These are phyloP conservation scores for Orientallactaga bullata DNA, from an alignment of 2,113 vertebrate genomes.

Conservation along the genomic window DNA sequence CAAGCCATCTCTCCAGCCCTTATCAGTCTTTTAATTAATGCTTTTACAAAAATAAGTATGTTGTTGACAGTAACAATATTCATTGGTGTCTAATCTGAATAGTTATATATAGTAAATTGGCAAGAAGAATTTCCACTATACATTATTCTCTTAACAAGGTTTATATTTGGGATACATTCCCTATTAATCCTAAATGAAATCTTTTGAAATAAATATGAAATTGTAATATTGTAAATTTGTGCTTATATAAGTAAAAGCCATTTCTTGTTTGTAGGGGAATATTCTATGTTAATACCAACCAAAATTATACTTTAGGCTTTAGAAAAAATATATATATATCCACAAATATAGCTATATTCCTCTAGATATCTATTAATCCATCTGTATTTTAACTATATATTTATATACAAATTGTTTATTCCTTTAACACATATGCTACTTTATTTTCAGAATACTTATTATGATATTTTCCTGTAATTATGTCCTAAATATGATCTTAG, in stretches of 20 bases:
- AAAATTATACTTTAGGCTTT: not conserved
- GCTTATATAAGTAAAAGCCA: not conserved
- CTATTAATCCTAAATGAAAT: not conserved
- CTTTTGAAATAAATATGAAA: constrained; percentile 43
- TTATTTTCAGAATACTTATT: not conserved
- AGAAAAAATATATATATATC: not conserved
- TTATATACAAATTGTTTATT: not conserved
- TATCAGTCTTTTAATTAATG: not conserved
- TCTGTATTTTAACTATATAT: not conserved
- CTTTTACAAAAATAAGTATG: not conserved
- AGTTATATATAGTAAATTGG: not conserved
- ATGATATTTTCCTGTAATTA: not conserved
- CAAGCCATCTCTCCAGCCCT: no score
- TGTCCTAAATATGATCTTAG: not conserved
- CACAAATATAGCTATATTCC: not conserved
- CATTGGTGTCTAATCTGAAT: not conserved
- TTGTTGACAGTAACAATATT: not conserved
- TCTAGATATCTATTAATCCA: not conserved
- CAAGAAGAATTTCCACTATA: not conserved
- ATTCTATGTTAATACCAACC: constrained; percentile 8
- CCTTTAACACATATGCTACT: not conserved
- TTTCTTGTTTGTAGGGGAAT: not conserved
- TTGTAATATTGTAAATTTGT: not conserved
- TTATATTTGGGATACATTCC: not conserved
- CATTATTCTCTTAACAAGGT: not conserved